A percentile compares a stretch with the other conserved stretches of the same genome.
These are phyloP conservation scores for Paralichthys olivaceus DNA, from an alignment of 2,113 vertebrate species.

Conservation along the genomic window DNA sequence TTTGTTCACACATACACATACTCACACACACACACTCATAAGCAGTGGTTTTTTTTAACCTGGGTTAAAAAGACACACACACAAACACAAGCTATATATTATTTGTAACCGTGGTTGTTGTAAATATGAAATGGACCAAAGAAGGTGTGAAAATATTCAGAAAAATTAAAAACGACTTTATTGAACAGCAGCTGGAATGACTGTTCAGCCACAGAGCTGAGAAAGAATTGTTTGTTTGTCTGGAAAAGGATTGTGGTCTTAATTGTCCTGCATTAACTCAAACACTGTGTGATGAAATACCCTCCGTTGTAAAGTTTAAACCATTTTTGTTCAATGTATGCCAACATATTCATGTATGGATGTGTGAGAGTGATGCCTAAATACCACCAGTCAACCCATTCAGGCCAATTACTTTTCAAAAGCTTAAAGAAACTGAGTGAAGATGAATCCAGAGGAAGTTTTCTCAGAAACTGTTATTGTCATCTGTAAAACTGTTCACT, in stretches of 20 bases:
- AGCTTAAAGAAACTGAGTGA: background rate
- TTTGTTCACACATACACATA: constrained; percentile 13
- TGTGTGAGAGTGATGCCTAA: constrained; percentile 31
- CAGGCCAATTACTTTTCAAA: background rate
- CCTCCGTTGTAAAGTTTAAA: background rate
- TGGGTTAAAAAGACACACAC: constrained; percentile 26
- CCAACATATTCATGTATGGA: constrained; percentile 61
- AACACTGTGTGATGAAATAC: background rate
- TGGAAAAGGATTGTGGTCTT: constrained; percentile 6
- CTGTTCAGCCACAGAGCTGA: constrained; percentile 38
- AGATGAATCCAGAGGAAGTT: background rate
- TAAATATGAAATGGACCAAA: constrained; percentile 69
- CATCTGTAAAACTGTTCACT: background rate
- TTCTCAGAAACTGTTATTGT: background rate
- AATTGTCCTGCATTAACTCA: constrained; percentile 1
- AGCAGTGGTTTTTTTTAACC: constrained; percentile 19
- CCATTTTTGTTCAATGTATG: constrained; percentile 62
- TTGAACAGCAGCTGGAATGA: constrained; percentile 53
- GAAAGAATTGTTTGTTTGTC: constrained; percentile 28
- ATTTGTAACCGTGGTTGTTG: constrained; percentile 42
- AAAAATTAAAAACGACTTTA: constrained; percentile 29
- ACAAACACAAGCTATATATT: constrained; percentile 11
- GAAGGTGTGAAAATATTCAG: constrained; percentile 35
- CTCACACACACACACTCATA: constrained; percentile 11
- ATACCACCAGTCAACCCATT: constrained; percentile 9